Base-by-base conservation (phyloP, 2,113 vertebrate genomes). In the Toxostoma redivivum region DNA sequence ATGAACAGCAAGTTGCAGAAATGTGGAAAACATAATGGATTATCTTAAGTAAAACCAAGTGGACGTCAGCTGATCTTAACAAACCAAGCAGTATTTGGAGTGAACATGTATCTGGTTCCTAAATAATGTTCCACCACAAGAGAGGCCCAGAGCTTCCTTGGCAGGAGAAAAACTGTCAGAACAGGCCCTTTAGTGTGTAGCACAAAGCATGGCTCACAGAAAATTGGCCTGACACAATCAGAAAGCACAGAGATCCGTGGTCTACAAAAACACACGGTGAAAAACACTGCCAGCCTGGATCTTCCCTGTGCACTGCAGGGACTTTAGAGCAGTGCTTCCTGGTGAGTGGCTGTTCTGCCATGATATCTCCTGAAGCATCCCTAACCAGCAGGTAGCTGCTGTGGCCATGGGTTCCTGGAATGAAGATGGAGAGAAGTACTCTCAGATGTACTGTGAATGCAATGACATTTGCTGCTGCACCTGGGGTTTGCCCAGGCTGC, bases 271-370 rank as follows among this genome's bases (percentile, higher is more conserved):
- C 37, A 38, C 7, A 2, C 0, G 1, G 18, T 23, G 31, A 76
- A 64, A 62, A 38, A 5, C n/a, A 17, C 38, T 50, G 51, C 17
- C 27, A n/a, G 19, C 31, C 35, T 9, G 21, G 16, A 35, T 40
- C 51, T 50, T 54, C 6, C n/a, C 30, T 0, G 1, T 24, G 30
- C 2, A 0, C 35, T 58, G 30, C 48, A 18, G 35, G 23, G 27
- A 33, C 58, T 81, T 67, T 7, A 37, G 53, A 62, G 33, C 9
- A 64, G 0, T 7, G 11, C 38, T 61, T 71, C 45, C 44, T 15
- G 20, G 40, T 12, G n/a, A 25, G 12, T 4, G 16, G 14, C n/a
- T 28, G 3, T 9, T 79, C 45, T 79, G 51, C 47, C 0, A 1
- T 10, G 8, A 6, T 38, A 17, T 30, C 28, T 57, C n/a, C 24